Base-by-base conservation (phyloP, 2,113 vertebrate genomes). In the Columbina picui region DNA sequence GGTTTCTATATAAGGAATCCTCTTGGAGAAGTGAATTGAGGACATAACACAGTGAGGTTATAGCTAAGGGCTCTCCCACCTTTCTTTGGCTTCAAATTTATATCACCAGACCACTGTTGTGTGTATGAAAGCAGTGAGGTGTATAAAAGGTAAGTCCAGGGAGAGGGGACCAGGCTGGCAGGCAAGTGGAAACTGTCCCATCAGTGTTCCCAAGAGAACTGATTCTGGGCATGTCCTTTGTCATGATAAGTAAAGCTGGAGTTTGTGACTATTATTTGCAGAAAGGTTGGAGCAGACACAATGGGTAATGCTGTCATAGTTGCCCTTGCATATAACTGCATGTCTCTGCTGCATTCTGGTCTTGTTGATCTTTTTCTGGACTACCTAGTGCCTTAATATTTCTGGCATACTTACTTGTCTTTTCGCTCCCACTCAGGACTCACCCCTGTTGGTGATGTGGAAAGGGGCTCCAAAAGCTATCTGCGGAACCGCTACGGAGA, bases 401-500 rank as follows among this genome's bases (percentile, higher is more conserved):
- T 68, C 57, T 86, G 52, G 22, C 67, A 23, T 76, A 1, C 83
- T 87, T 55, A 18, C 19, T 36, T 96, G 49, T 89, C n/a, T 59
- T 53, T 71, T 87, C 32, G 78, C 16, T 96, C 47, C 39, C 32
- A 25, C 76, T 55, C 97, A 99, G 99, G 98, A 38, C 98, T 99
- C 2, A 97, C 98, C 47, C 97, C 98, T 50, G 98, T 97, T 16
- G 99, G 99, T 26, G 99, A 99, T 2, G 98, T 99, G 26, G 99
- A 99, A 89, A 98, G 99, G 92, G 99, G 99, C 41, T 99, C 99
- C 86, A 98, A 98, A 91, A 97, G 97, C 70, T 98, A 91, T 8
- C 95, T 98, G 95, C 98, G 98, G 90, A 98, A 97, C 52, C 99
- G 98, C 91, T 97, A 99, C 1, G 99, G 98, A 10, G 99, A 99